Evolutionary conservation across 2,888 invertebrate genomes (phyloP).

Genomic region (Leptarthrus brevirostris): DNA sequence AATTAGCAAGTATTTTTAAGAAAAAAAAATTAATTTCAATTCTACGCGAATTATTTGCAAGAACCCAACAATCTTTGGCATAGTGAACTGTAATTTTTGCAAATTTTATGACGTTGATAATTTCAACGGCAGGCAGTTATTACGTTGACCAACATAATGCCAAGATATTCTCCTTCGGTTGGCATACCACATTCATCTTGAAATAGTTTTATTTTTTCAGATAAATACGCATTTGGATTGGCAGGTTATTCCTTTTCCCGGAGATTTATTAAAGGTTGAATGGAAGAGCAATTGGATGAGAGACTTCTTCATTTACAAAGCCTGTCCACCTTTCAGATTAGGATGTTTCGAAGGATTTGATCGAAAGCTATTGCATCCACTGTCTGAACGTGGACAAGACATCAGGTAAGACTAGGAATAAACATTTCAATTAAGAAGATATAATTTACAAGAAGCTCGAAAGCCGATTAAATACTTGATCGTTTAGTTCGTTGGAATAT

Average conservation of each 20-base stretch:
- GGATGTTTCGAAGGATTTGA: no score
- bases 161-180: not conserved
- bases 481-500: no score
- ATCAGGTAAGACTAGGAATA: no score
- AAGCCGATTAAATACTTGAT: no score
- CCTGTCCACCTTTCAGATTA: no score
- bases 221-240: slow-evolving; percentile 21
- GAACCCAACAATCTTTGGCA: not conserved
- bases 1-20: slow-evolving; percentile 30
- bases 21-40: slow-evolving; percentile 17
- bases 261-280: not conserved
- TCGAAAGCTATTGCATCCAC: no score
- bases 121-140: slow-evolving; percentile 3
- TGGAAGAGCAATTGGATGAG: no score
- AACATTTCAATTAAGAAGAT: no score
- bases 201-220: not conserved
- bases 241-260: not conserved
- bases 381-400: no score
- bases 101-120: slow-evolving; percentile 39
- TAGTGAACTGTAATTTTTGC: slow-evolving; percentile 19
- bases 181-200: not conserved
- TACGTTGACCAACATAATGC: not conserved
- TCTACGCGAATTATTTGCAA: slow-evolving; percentile 17
- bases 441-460: no score
- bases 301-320: no score